phyloP scores from a whole-genome alignment of 2,797 vertebrate species.

The Cyclura pinguis region DNA sequence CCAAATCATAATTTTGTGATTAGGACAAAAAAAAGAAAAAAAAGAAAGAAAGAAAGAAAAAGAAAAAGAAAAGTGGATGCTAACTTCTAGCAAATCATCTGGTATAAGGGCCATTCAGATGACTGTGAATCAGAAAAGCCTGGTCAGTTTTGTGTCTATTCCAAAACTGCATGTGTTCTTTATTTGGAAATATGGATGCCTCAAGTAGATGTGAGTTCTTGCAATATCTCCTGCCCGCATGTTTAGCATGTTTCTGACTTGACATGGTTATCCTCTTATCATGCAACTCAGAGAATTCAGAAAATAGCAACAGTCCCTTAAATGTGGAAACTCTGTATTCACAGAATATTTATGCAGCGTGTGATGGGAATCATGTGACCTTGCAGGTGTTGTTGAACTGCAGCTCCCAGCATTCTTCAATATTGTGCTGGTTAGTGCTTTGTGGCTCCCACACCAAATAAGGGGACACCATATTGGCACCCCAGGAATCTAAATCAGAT shows the following conservation, averaged over 20 bases:
- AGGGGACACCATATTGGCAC: neutral
- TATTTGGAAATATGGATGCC: neutral
- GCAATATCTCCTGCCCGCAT: neutral
- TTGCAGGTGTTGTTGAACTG: too few species aligned
- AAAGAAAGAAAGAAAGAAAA: too few species aligned
- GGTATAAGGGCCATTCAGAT: neutral
- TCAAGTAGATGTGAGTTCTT: neutral
- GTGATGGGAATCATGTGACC: too few species aligned
- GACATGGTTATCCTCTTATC: neutral
- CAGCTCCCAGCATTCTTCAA: too few species aligned
- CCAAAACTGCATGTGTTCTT: neutral
- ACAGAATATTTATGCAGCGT: neutral
- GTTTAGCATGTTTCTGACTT: neutral
- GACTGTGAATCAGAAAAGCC: neutral
- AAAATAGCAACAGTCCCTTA: neutral
- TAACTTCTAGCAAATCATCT: neutral
- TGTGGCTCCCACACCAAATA: neutral
- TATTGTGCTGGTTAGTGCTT: too few species aligned
- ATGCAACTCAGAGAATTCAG: neutral
- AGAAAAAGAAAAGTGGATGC: too few species aligned
- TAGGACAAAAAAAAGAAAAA: neutral
- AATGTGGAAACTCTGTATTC: neutral
- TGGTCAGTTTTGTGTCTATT: neutral
- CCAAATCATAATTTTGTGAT: neutral
- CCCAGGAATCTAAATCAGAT: too few species aligned